Evolutionary conservation across 2,797 vertebrate genomes (phyloP), one percentile per base, ranked within the genome.

Genomic region (Lacerta bilineata): DNA sequence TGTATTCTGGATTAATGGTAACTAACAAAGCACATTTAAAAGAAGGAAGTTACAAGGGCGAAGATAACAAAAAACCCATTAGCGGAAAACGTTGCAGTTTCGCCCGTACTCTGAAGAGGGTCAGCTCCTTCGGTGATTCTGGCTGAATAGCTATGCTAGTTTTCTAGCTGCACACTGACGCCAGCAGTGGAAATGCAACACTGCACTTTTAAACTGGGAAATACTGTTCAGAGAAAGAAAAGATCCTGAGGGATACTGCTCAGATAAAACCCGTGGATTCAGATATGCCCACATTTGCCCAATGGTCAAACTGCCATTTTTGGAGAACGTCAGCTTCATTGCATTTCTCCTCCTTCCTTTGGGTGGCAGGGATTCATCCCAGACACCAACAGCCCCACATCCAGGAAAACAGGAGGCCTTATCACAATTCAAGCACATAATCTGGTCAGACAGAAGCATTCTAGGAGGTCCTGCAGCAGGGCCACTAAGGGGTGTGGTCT

Each of bases 61-160:
- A 66, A 89, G 75, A 90, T 90, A 90, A 95, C 91, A 94, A 94
- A 94, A 94, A 61, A 33, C 71, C 81, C 79, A 87, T 87, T 93
- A 87, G 89, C 83, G 74, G 69, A 85, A 23, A 92, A 61, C 39
- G 86, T 50, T 75, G 0, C 91, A 89, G 74, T 88, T 80, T 88
- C 1, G 23, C 64, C 94, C 87, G 88, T 90, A 84, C 80, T 90
- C 85, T 78, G 69, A 88, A 84, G 66, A 92, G 93, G 91, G 83
- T 92, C 85, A 69, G 89, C 84, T 92, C 85, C 83, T 93, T 93
- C 87, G 77, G 33, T 87, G 84, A 93, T 87, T 91, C 91, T 23
- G 50, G 15, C 0, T 81, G 84, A 93, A 33, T 61, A 91, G 66
- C 27, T 55, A 69, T 25, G 43, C 55, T 66, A 72, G 85, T 93